Base-by-base conservation (phyloP, 2,888 invertebrate species). In the Buathra laborator region DNA sequence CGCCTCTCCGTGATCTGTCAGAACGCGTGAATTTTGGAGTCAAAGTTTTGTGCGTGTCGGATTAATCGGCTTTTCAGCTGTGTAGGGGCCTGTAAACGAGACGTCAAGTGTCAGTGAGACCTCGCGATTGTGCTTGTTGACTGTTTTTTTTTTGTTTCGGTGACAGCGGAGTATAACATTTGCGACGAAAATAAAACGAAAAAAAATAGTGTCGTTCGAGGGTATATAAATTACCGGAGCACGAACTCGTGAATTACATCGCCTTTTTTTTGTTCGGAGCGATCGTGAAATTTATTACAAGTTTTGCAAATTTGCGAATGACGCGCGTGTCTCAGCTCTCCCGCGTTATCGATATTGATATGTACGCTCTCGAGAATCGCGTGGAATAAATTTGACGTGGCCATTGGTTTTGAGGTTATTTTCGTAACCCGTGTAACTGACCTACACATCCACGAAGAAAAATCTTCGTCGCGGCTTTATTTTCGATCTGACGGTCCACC, bases 351-450 rank as follows among this genome's bases (percentile, higher is more conserved):
- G 32, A 37, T 7, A 7, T 29, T 14, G 32, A 44, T 37, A 62
- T 29, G 14, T n/a, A 32, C 29, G 62, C 62, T 62, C 62, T 29
- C 32, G 32, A 62, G 32, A 24, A 29, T 56, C 59, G 56, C 19
- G 70, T 37, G 70, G 51, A 44, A 56, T 71, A 56, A 56, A 53
- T 44, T 43, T 43, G 56, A 43, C 72, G 56, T 10, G 29, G 24
- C 9, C 43, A 44, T 12, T 51, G 67, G 51, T 87, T 87, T 87
- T 86, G 86, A 86, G 87, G 86, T 87, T 87, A 86, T 87, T 86
- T 86, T 86, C 56, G 85, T 83, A 78, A 72, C 9, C 37, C 77
- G 48, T 53, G 87, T 87, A 86, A 87, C 87, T 87, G 87, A 87
- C 87, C 87, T 87, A 86, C 76, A 85, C 80, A 81, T 76, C 32